phyloP scores from a whole-genome alignment of 2,113 vertebrate genomes.

The Actinemys pallida region DNA sequence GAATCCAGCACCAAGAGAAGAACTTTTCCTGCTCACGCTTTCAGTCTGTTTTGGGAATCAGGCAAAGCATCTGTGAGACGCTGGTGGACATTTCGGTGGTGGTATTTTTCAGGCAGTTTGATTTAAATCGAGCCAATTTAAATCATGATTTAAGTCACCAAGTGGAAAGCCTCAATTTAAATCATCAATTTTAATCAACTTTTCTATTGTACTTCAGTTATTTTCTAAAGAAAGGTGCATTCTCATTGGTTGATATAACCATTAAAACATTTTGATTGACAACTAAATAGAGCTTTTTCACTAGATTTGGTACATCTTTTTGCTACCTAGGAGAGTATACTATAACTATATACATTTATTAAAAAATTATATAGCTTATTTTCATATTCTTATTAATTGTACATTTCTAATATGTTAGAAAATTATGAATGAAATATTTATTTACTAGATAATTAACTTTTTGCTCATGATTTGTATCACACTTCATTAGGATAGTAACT shows the following conservation, averaged over 20 bases:
- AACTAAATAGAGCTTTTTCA: neutral
- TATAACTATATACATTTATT: neutral
- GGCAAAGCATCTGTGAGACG: neutral
- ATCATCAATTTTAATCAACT: neutral
- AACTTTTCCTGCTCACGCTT: neutral
- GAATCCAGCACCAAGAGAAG: neutral
- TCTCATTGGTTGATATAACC: neutral
- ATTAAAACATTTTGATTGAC: neutral
- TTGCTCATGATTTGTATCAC: neutral
- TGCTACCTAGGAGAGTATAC: neutral
- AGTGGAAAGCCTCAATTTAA: neutral
- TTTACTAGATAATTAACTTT: neutral
- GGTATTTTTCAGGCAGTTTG: neutral
- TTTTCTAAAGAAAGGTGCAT: neutral
- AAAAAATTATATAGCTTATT: neutral
- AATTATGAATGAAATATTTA: neutral
- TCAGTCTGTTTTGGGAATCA: neutral
- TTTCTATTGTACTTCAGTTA: neutral
- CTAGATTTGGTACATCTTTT: neutral
- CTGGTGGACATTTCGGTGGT: neutral
- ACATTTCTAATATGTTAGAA: neutral
- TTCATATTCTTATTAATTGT: neutral
- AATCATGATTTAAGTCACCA: neutral
- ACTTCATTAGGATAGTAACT: neutral
- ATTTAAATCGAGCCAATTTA: neutral